Evolutionary conservation across 2,888 invertebrate species (phyloP), one percentile per base, ranked within the genome.

Genomic region (Dermolepida albohirtum): DNA sequence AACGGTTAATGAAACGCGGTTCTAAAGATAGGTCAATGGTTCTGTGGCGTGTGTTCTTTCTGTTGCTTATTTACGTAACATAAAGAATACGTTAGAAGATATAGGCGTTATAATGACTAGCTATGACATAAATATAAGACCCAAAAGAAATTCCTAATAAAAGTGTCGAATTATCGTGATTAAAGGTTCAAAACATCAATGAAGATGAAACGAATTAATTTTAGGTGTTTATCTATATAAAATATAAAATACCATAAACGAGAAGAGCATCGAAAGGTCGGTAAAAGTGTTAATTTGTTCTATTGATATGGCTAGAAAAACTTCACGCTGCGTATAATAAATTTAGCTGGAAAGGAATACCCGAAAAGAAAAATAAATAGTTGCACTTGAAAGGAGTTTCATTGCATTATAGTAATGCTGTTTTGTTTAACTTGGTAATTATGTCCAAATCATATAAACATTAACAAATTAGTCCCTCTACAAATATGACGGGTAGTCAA

Each of bases 11-110:
- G 34, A 12, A 62, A 62, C 59, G 59, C 11, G 34, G 11, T 34
- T 62, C 34, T 47, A 62, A 47, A 62, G 59, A 49, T 62, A 62
- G 59, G 59, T 62, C 59, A 62, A 62, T 39, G 59, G 34, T 62
- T 62, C 47, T 44, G 14, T 14, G 34, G 59, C 59, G 29, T 62
- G 16, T 47, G 57, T 8, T n/a, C 12, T 43, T 57, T 43, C 43
- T 22, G 27, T 16, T 57, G 47, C 47, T 62, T 62, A 62, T 62
- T 62, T 62, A 62, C 27, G 59, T 47, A 62, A 62, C 34, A 62
- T 47, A 47, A 47, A 62, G 47, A 34, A 34, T 47, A 62, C 34
- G 11, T 17, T 39, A 47, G 59, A 44, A 62, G 47, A 62, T 62
- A 62, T 62, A 14, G 17, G 59, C 47, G 59, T 11, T 34, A 47